Conservation (phyloP, 2,888 invertebrate species). For the Craniophora ligustri region DNA sequence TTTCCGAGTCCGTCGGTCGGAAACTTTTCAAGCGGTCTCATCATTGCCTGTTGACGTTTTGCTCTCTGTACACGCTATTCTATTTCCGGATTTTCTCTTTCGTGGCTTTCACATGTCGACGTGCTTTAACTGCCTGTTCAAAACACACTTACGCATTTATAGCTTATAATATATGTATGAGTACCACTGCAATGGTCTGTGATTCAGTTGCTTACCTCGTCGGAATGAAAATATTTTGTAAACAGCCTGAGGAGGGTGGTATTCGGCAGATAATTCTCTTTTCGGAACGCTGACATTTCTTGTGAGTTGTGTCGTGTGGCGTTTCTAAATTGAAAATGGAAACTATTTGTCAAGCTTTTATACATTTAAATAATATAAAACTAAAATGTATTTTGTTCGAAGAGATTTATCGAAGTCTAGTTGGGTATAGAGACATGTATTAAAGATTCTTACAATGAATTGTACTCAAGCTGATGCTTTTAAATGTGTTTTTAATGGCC, state of each 20-base stretch:
- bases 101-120: conserved; percentile 50
- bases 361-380: conserved; percentile 14
- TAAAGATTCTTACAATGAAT: conserved; percentile 6
- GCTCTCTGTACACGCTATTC: conserved; percentile 51
- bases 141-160: conserved; percentile 53
- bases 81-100: conserved; percentile 58
- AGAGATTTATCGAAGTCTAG: not conserved
- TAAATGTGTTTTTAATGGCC: conserved; percentile 36
- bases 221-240: conserved; percentile 30
- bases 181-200: conserved; percentile 33
- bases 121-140: conserved; percentile 50
- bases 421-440: not conserved
- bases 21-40: conserved; percentile 31
- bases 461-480: conserved; percentile 25
- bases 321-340: conserved; percentile 34
- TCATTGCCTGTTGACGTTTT: conserved; percentile 50
- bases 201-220: conserved; percentile 38
- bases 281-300: conserved; percentile 28
- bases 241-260: conserved; percentile 24
- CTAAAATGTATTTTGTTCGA: not conserved
- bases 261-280: conserved; percentile 36
- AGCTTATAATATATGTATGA: conserved; percentile 37
- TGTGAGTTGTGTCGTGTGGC: conserved; percentile 19
- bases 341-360: conserved; percentile 27
- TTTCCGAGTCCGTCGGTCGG: conserved; percentile 14